Percentiles rank a stretch among this genome's conserved stretches.
Evolutionary conservation across 1,140 invertebrate genomes (phyloP).

Genomic region (Bombus sylvicola): DNA sequence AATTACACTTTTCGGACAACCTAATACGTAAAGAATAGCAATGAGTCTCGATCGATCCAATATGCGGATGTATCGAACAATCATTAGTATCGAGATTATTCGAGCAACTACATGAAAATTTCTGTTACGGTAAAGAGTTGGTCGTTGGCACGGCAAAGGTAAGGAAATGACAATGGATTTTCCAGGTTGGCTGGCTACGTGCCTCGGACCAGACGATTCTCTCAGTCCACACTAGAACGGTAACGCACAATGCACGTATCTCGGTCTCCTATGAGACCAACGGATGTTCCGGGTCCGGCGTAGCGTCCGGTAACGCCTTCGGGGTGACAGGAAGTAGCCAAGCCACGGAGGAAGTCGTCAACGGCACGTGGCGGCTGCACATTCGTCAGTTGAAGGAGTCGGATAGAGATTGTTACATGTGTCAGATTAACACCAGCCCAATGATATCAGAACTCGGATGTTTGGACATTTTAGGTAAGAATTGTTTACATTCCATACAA

Average conservation of each 20-base stretch:
- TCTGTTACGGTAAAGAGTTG: slow-evolving; percentile 18
- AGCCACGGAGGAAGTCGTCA: slow-evolving; percentile 85
- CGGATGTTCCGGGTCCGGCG: slow-evolving; percentile 90
- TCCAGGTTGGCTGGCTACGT: slow-evolving; percentile 95
- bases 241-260: slow-evolving; percentile 94
- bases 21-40: no score
- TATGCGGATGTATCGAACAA: not conserved
- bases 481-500: not conserved
- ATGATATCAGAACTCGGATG: slow-evolving; percentile 88
- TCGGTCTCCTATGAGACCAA: slow-evolving; percentile 90
- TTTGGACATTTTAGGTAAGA: slow-evolving; percentile 88
- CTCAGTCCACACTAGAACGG: slow-evolving; percentile 91
- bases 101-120: slow-evolving; percentile 11
- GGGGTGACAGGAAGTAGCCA: slow-evolving; percentile 85
- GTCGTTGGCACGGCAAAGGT: not conserved
- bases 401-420: slow-evolving; percentile 87
- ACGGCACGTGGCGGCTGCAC: slow-evolving; percentile 87
- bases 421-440: slow-evolving; percentile 88
- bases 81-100: slow-evolving; percentile 7
- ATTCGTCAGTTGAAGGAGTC: slow-evolving; percentile 86
- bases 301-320: slow-evolving; percentile 68
- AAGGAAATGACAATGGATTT: slow-evolving; percentile 64
- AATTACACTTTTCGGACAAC: no score
- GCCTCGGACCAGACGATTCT: slow-evolving; percentile 95
- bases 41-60: no score